Evolutionary conservation across 2,888 invertebrate species (phyloP).

Genomic region (Thysanoteuthis rhombus): DNA sequence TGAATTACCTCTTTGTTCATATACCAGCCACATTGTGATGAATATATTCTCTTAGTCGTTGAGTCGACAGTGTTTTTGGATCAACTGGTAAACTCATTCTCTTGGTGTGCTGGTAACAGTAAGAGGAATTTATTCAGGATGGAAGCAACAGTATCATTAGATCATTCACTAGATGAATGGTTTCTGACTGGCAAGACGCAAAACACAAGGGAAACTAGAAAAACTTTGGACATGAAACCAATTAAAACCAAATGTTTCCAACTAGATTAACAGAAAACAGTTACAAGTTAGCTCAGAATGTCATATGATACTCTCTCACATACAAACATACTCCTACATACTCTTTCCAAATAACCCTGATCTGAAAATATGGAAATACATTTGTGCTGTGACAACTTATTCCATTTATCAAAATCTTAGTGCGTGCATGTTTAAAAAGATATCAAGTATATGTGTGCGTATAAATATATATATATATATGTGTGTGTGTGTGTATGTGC

Average conservation of each 20-base stretch:
- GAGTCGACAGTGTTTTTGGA: not conserved
- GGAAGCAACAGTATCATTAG: constrained; percentile 12
- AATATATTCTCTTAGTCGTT: not conserved
- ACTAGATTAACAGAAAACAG: not conserved
- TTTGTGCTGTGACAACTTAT: not conserved
- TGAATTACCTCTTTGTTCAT: not conserved
- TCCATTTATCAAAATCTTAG: not conserved
- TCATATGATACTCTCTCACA: not conserved
- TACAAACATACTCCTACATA: not conserved
- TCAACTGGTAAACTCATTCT: not conserved
- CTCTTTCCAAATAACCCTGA: not conserved
- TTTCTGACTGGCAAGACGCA: not conserved
- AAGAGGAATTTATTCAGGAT: not conserved
- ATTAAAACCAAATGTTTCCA: not conserved
- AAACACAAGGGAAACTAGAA: not conserved
- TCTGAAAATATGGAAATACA: not conserved
- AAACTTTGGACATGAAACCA: constrained; percentile 12
- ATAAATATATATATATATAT: not conserved
- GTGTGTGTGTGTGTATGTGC: not conserved
- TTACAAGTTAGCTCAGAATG: not conserved
- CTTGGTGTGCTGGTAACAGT: not conserved
- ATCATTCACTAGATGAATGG: not conserved
- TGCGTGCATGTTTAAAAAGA: too few species aligned
- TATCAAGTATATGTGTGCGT: too few species aligned
- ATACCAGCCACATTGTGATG: not conserved